Base-by-base conservation (phyloP, 2,888 invertebrate species). In the Hirtodrosophila duncani region DNA sequence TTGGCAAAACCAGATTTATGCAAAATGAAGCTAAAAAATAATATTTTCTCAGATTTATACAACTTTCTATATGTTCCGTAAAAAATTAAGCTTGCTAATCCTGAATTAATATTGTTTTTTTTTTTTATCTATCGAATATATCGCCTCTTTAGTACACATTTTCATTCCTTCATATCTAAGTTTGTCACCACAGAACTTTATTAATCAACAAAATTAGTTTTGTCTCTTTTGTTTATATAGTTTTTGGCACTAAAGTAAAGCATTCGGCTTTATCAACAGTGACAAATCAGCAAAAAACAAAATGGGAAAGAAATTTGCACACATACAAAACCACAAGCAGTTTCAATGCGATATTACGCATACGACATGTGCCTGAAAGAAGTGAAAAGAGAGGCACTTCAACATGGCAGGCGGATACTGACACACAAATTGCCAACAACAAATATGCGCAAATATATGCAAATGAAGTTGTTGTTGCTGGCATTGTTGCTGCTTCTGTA, bases 321-420 rank as follows among this genome's bases (percentile, higher is more conserved):
- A 45, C 38, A 50, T n/a, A n/a, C n/a, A n/a, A n/a, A n/a, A n/a
- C n/a, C n/a, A 44, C 43, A 63, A 41, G 66, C 50, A 48, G 52
- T 52, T 59, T 58, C 56, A 62, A 62, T 81, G 64, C 67, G 61
- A 77, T 67, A 77, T 77, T 80, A 80, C 78, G 70, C 82, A 79
- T 80, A 79, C 78, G 78, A 59, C 45, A 39, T 52, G 67, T 69
- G 60, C 24, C 10, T 11, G 9, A 14, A 34, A 13, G 20, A 34
- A 14, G 17, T 18, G 2, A 43, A 30, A 71, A 74, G 69, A 75
- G 67, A 71, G 71, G n/a, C n/a, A n/a, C n/a, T n/a, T 57, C 60
- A 61, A 80, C 78, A 74, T 66, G 74, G 63, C 69, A 74, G 60
- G n/a, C n/a, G n/a, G n/a, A n/a, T n/a, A n/a, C 50, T 39, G 50